Evolutionary conservation across 2,888 invertebrate genomes (phyloP), one percentile per base, ranked within the genome.

Genomic region (Philereme vetulata): DNA sequence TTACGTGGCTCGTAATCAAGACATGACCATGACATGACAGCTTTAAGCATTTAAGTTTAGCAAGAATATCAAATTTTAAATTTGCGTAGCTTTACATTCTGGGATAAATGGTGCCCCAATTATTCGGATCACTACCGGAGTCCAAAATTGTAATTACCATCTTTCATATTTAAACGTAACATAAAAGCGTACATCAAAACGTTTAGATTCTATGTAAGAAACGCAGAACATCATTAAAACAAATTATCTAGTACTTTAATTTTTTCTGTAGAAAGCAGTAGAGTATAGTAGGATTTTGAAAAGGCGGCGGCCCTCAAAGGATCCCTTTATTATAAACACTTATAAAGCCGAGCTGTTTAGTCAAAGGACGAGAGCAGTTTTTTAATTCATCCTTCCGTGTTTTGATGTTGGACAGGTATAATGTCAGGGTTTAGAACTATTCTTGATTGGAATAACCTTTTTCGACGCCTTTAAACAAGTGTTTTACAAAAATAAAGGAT

Each of bases 271-370:
- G 53, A 63, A 59, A 52, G 70, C 40, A 46, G 47, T 32, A 47
- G 51, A 32, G 47, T 45, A 21, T 49, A 4, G 36, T 65, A 70
- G 62, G 65, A 66, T 72, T 73, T 69, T 53, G 33, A 36, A 21
- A 36, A 42, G 38, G 71, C 75, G 76, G 80, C 63, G 53, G 54
- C 50, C 68, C 56, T 68, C 74, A 75, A 77, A 78, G 72, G 71
- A 67, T 65, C 66, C 64, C 70, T 76, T 74, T 72, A 71, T 72
- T 70, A 45, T 52, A 57, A 63, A 63, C 69, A 52, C 71, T 67
- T 68, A 62, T 70, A 71, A 66, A 67, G 59, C 64, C 66, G 68
- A 65, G 66, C 62, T 67, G 63, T 66, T 61, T 63, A 51, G 58
- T 61, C 60, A 65, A 68, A 66, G 67, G 70, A 71, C 69, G 60